Evolutionary conservation across 1,140 invertebrate genomes (phyloP), one percentile per base, ranked within the genome.

Genomic region (Drosophila aff.): DNA sequence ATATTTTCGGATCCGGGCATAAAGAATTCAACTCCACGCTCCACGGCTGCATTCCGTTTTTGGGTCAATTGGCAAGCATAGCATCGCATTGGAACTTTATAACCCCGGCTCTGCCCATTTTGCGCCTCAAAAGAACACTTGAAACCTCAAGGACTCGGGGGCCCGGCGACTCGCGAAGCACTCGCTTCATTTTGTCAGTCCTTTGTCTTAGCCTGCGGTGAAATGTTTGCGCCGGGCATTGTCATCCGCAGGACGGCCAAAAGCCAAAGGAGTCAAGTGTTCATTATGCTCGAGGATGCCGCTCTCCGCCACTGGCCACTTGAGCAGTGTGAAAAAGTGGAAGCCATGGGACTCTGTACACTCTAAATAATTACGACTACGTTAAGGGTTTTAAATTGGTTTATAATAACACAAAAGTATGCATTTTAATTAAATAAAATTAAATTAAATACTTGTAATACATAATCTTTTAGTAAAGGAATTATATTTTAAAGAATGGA

Each of bases 201-300:
- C 50, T 79, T 79, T 79, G 76, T 79, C 77, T 79, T 79, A 79
- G 77, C 76, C 61, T 53, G 76, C 67, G 60, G 76, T 79, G 59
- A 79, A 79, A 79, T 73, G 66, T 72, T 79, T 65, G 76, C 76
- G 31, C 58, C 28, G 76, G 59, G 68, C 62, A 67, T 74, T 75
- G 77, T 75, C 77, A 80, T 59, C 65, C n/a, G 59, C 71, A 64
- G 68, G 76, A 55, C 47, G 57, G 57, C 73, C 79, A 83, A 82
- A 82, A 79, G 81, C 80, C 80, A 83, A 80, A 71, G 81, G 71
- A 83, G 81, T 83, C 81, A 83, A 83, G 81, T 83, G 81, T 83
- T 84, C 81, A 83, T 83, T 83, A 83, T 83, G 81, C 76, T 52
- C 67, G 60, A 69, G 82, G 69, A 64, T 49, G 76, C 76, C 49